Evolutionary conservation across 2,113 vertebrate species (phyloP).

Genomic region (Nesoenas mayeri): DNA sequence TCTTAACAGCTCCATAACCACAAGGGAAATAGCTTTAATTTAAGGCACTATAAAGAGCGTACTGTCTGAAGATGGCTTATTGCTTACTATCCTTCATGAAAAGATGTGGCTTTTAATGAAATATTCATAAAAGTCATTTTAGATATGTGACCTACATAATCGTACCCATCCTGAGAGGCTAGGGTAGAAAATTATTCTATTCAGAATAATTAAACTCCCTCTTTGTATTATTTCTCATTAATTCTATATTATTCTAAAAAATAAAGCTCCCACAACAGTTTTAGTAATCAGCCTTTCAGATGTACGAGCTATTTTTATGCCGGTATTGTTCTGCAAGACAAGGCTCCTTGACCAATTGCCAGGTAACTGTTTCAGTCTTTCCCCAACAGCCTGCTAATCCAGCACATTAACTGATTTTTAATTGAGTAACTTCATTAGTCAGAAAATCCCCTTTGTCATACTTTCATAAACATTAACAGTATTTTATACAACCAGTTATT

Average conservation of each 20-base stretch:
- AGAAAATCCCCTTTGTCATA: constrained; percentile 42
- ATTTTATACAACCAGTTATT: constrained; percentile 17
- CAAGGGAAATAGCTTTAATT: constrained; percentile 40
- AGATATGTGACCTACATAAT: constrained; percentile 55
- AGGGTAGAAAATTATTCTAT: background rate
- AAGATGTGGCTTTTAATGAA: constrained; percentile 45
- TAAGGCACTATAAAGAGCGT: background rate
- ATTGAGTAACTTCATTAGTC: constrained; percentile 63
- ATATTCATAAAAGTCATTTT: constrained; percentile 50
- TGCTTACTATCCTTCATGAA: background rate
- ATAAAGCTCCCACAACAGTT: constrained; percentile 37
- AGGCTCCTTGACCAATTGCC: constrained; percentile 65
- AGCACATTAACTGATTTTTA: constrained; percentile 61
- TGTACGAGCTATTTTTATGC: constrained; percentile 71
- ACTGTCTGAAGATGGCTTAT: background rate
- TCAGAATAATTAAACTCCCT: constrained; percentile 43
- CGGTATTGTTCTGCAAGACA: constrained; percentile 66
- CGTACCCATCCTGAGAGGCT: constrained; percentile 18
- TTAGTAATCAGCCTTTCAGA: constrained; percentile 56
- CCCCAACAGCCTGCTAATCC: constrained; percentile 41
- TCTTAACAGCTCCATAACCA: constrained; percentile 23
- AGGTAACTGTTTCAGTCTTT: constrained; percentile 46
- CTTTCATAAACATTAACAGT: background rate
- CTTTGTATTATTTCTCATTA: constrained; percentile 59
- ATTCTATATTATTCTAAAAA: constrained; percentile 64